Evolutionary conservation across 1,140 invertebrate species (phyloP).

Genomic region (Cepaea nemoralis): DNA sequence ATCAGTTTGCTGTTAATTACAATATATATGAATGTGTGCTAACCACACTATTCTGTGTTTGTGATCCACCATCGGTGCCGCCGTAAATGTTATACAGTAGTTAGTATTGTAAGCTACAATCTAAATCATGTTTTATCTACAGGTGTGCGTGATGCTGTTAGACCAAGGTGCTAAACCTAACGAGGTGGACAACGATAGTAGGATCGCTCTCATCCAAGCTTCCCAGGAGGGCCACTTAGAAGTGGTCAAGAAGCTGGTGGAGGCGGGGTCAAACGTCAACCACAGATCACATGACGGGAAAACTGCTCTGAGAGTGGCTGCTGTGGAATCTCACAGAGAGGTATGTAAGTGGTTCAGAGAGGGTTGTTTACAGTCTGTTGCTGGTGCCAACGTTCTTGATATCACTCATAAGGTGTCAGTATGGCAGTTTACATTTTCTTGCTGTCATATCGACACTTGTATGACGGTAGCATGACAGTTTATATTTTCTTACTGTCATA

Average conservation of each 20-base stretch:
- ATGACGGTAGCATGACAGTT: too few species aligned
- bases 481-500: too few species aligned
- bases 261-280: conserved; percentile 76
- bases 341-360: conserved; percentile 73
- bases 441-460: too few species aligned
- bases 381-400: too few species aligned
- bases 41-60: too few species aligned
- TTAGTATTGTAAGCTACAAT: too few species aligned
- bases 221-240: conserved; percentile 69
- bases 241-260: conserved; percentile 61
- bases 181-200: conserved; percentile 86
- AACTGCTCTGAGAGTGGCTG: conserved; percentile 85
- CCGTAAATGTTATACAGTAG: too few species aligned
- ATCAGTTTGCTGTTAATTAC: too few species aligned
- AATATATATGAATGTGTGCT: too few species aligned
- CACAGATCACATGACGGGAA: conserved; percentile 91
- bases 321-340: conserved; percentile 84
- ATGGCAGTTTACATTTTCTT: too few species aligned
- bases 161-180: conserved; percentile 93
- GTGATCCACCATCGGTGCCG: too few species aligned
- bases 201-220: conserved; percentile 68
- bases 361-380: neutral
- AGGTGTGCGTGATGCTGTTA: conserved; percentile 79
- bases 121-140: conserved; percentile 39
- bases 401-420: too few species aligned